Evolutionary conservation across 2,888 invertebrate genomes (phyloP).

Genomic region (Geotrupes spiniger): DNA sequence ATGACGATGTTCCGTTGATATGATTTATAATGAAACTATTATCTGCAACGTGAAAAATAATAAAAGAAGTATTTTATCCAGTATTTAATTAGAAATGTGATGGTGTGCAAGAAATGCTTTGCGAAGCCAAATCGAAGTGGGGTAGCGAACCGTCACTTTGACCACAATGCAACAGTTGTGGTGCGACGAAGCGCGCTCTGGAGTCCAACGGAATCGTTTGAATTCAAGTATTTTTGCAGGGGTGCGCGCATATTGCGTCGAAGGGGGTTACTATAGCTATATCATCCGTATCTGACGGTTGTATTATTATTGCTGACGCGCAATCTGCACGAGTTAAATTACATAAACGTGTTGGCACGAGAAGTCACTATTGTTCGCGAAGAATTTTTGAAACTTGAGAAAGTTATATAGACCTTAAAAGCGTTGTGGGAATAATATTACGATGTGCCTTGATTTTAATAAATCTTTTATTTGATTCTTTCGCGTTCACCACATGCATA

Average conservation of each 20-base stretch:
- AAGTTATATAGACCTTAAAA: slow-evolving; percentile 5
- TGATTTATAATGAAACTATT: too few species aligned
- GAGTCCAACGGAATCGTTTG: slow-evolving; percentile 4
- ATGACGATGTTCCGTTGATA: too few species aligned
- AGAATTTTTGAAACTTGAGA: slow-evolving; percentile 23
- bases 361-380: slow-evolving; percentile 31
- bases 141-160: slow-evolving; percentile 34
- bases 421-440: neutral
- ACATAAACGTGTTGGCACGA: slow-evolving; percentile 40
- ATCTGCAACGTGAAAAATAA: too few species aligned
- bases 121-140: slow-evolving; percentile 26
- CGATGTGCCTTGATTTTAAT: slow-evolving; percentile 7
- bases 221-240: slow-evolving; percentile 23
- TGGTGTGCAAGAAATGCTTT: slow-evolving; percentile 27
- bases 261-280: slow-evolving; percentile 42
- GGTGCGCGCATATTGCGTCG: slow-evolving; percentile 21
- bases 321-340: slow-evolving; percentile 42
- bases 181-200: slow-evolving; percentile 18
- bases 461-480: neutral
- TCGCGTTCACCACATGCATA: neutral
- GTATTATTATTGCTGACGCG: slow-evolving; percentile 43
- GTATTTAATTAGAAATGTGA: slow-evolving; percentile 30
- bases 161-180: slow-evolving; percentile 43
- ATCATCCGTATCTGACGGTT: slow-evolving; percentile 42
- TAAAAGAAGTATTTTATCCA: neutral